Base-by-base conservation (phyloP, 2,113 vertebrate genomes). In the Sterrhoptilus dennistouni region DNA sequence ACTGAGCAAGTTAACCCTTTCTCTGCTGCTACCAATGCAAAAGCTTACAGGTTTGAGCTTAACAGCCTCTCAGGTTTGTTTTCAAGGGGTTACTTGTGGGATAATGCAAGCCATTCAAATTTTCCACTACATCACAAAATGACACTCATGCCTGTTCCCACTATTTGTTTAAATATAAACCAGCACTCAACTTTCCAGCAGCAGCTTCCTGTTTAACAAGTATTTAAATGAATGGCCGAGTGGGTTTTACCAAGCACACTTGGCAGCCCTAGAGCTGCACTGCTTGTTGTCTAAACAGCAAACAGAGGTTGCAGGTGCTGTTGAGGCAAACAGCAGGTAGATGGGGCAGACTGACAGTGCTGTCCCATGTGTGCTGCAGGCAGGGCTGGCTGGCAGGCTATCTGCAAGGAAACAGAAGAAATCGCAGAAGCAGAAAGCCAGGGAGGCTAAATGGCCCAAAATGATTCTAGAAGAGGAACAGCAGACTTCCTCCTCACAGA, bases 191-290 rank as follows among this genome's bases (percentile, higher is more conserved):
- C 84, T 95, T 89, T 53, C 65, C 94, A 95, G 82, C 74, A 83
- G 82, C 63, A 86, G 66, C 64, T 95, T 97, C 93, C 91, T 95
- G 93, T 86, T 94, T 72, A 91, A 86, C 53, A n/a, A 88, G 81
- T 84, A 91, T 90, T 96, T 95, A 93, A 95, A 94, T 70, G 84
- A 93, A 69, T 8, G 19, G 54, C 63, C 76, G 7, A 4, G 66
- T 61, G 59, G 63, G 54, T 59, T 94, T 78, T 38, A 83, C 63
- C 50, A 45, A 72, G 65, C 50, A 13, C 14, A 5, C 16, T 82
- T 79, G 94, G 81, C 74, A 89, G 53, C 40, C 12, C 35, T 15
- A n/a, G 77, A 36, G 52, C 36, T 64, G 71, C 0, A 2, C 38
- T 19, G 25, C 60, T 89, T 0, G 0, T 28, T 40, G 21, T 47